Base-by-base conservation (phyloP, 2,888 invertebrate species). In the Apotomis capreana region DNA sequence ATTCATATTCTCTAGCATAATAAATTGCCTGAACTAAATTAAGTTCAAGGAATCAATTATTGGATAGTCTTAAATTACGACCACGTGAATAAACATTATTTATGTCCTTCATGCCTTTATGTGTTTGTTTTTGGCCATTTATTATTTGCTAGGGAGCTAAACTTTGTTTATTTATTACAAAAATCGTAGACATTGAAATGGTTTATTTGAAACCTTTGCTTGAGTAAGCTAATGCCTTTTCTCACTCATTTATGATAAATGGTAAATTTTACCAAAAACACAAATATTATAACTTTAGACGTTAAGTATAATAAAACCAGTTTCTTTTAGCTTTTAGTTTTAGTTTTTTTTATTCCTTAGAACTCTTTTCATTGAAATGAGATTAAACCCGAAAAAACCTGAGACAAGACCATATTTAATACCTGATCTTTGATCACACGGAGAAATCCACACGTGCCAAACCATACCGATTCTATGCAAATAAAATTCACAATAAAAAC, bases 401-500 rank as follows among this genome's bases (percentile, higher is more conserved):
- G 9, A 49, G 49, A 49, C 49, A 49, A 49, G 3, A 49, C 5
- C 49, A 49, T 49, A 49, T 49, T 64, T 69, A 73, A 77, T 76
- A 78, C 69, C 78, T 79, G 74, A 76, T 76, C 75, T 64, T 46
- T 65, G 65, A 55, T 65, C 65, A 65, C n/a, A 54, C 26, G 44
- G 54, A 26, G 26, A 75, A 77, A n/a, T 68, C 68, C 59, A 8
- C 12, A 60, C 37, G 36, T 36, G 40, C 13, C 40, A 12, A 49
- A 36, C 15, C 6, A 36, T 51, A 58, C 13, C 26, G 51, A 67
- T 58, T 67, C 57, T 61, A 71, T 68, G 67, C 67, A 71, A 71
- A 71, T 68, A 71, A 58, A 71, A 58, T 71, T 67, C 70, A 51
- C 61, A 68, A 71, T 71, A 68, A 71, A 68, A 71, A 49, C 71